Conservation (phyloP, 2,797 vertebrate species). For the Anniella stebbinsi region DNA sequence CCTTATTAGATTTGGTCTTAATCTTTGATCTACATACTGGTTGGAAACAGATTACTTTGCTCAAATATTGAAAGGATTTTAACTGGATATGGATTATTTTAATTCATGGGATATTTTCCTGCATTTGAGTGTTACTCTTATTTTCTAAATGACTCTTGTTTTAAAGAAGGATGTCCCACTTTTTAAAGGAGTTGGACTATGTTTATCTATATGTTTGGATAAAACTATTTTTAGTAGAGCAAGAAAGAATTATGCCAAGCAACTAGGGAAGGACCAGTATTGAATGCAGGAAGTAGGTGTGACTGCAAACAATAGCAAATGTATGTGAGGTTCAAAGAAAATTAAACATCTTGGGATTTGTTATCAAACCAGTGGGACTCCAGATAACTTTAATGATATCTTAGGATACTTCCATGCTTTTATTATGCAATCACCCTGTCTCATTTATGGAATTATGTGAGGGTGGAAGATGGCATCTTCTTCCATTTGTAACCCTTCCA, state of each 20-base stretch:
- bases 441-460: not conserved
- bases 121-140: not conserved
- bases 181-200: not conserved
- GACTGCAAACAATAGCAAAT: conserved; percentile 23
- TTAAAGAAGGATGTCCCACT: not conserved
- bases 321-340: not conserved
- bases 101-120: not conserved
- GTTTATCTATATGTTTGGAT: conserved; percentile 12
- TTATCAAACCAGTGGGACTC: not conserved
- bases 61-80: not conserved
- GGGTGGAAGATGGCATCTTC: not conserved
- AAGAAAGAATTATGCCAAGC: conserved; percentile 4
- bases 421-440: not conserved
- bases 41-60: not conserved
- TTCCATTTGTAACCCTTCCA: not conserved
- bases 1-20: not conserved
- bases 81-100: not conserved
- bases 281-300: conserved; percentile 31
- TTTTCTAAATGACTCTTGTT: not conserved
- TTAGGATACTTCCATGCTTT: not conserved
- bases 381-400: not conserved
- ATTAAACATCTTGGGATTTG: conserved; percentile 17
- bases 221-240: conserved; percentile 30
- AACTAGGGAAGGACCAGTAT: not conserved
- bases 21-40: not conserved